A percentile compares a stretch with the other conserved stretches of the same genome.
Conservation (phyloP, 2,113 vertebrate species). For the Sander vitreus region DNA sequence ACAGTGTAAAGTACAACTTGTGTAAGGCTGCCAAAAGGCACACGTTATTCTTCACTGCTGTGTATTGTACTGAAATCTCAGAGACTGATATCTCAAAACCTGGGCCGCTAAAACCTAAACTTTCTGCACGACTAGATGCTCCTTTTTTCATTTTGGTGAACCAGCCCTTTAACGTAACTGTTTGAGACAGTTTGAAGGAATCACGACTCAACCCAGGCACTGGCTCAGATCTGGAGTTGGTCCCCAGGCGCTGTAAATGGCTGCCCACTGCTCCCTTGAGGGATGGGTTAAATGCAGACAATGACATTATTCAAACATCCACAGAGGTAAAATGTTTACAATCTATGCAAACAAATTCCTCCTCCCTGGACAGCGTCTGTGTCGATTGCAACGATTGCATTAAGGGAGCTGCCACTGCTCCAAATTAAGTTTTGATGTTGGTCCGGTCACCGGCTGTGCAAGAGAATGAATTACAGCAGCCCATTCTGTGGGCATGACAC, state of each 20-base stretch:
- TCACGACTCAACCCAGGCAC: not conserved
- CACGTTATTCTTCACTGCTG: too few species aligned
- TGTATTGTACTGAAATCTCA: not conserved
- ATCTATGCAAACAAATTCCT: constrained; percentile 12
- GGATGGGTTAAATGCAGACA: too few species aligned
- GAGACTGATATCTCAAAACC: not conserved
- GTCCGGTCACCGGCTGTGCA: constrained; percentile 10
- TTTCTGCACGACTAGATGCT: not conserved
- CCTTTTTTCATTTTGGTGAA: not conserved
- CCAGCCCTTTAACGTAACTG: not conserved
- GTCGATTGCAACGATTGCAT: constrained; percentile 29
- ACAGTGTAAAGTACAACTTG: not conserved
- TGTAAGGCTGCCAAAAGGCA: not conserved
- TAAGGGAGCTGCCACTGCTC: constrained; percentile 4
- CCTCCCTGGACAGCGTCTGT: not conserved
- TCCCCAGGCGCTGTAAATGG: too few species aligned
- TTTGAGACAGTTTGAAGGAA: not conserved
- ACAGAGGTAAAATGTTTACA: not conserved
- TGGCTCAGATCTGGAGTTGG: too few species aligned
- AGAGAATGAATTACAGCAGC: constrained; percentile 12
- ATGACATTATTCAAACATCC: constrained; percentile 16
- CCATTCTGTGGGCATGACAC: constrained; percentile 1
- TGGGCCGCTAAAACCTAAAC: not conserved
- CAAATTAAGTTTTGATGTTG: constrained; percentile 41
- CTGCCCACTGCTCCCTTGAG: too few species aligned